phyloP scores from a whole-genome alignment of 1,140 invertebrate genomes.

The Bursaphelenchus mucronatus region DNA sequence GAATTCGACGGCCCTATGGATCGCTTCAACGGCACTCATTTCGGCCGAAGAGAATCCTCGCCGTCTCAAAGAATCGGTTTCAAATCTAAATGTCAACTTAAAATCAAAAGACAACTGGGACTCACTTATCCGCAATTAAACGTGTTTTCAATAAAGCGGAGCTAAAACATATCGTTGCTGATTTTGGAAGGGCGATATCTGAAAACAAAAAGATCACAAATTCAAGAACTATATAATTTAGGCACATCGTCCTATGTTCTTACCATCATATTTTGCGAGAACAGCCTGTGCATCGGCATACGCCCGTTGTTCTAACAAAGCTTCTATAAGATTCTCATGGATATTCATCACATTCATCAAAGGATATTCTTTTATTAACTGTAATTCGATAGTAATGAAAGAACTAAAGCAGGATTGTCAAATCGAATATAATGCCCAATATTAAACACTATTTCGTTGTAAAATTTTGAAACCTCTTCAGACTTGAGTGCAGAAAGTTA shows the following conservation, averaged over 20 bases:
- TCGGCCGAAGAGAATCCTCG: conserved; percentile 80
- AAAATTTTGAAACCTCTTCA: not conserved
- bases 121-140: conserved; percentile 81
- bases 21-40: conserved; percentile 89
- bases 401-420: not conserved
- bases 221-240: too few relatives aligned
- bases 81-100: conserved; percentile 65
- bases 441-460: not conserved
- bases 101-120: conserved; percentile 35
- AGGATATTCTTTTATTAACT: conserved; percentile 89
- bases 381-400: conserved; percentile 28
- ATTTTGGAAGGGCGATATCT: conserved; percentile 89
- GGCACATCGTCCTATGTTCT: conserved; percentile 18
- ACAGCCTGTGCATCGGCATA: conserved; percentile 95
- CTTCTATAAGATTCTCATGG: conserved; percentile 95
- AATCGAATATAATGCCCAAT: not conserved
- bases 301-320: conserved; percentile 85
- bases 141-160: conserved; percentile 87
- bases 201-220: conserved; percentile 30
- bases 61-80: conserved; percentile 80
- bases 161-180: conserved; percentile 94
- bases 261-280: conserved; percentile 84
- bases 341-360: conserved; percentile 91
- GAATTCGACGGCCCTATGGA: conserved; percentile 93
- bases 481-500: not conserved